Conservation (phyloP, 2,888 invertebrate species). For the Beris chalybata region DNA sequence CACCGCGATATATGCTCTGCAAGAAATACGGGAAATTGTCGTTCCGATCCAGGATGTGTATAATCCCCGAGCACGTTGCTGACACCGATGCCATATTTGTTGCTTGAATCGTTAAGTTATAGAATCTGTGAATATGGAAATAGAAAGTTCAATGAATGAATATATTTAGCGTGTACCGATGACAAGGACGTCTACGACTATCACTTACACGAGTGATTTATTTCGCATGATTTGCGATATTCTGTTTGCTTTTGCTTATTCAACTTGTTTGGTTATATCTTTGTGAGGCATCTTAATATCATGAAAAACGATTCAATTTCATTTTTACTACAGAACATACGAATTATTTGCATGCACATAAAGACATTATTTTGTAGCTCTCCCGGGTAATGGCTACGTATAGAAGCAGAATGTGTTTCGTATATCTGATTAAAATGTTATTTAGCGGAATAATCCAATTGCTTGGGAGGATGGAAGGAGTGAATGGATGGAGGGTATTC, state of each 20-base stretch:
- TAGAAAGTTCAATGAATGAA: slow-evolving; percentile 3
- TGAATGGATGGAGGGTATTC: neutral
- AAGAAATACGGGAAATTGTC: slow-evolving; percentile 78
- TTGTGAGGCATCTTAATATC: slow-evolving; percentile 13
- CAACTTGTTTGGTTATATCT: slow-evolving; percentile 13
- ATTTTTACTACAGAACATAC: slow-evolving; percentile 7
- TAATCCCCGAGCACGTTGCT: slow-evolving; percentile 70
- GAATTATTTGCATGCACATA: too few species aligned
- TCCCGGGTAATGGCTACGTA: slow-evolving; percentile 16
- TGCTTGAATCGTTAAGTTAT: slow-evolving; percentile 81
- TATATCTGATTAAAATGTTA: slow-evolving; percentile 31
- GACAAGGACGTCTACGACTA: neutral
- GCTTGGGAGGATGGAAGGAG: slow-evolving; percentile 10
- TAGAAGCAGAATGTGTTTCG: neutral
- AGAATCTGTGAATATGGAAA: slow-evolving; percentile 56
- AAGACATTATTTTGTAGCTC: too few species aligned
- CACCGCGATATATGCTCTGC: slow-evolving; percentile 68
- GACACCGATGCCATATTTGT: slow-evolving; percentile 82
- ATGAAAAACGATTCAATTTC: slow-evolving; percentile 20
- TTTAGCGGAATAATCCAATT: slow-evolving; percentile 25
- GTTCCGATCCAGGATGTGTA: slow-evolving; percentile 88
- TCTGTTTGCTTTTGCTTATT: neutral
- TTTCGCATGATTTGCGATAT: neutral
- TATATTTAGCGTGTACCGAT: neutral
- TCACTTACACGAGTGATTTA: neutral